These are phyloP conservation scores for Drosophila bifasciata DNA, from an alignment of 1,140 invertebrate species.

Conservation along the genomic window DNA sequence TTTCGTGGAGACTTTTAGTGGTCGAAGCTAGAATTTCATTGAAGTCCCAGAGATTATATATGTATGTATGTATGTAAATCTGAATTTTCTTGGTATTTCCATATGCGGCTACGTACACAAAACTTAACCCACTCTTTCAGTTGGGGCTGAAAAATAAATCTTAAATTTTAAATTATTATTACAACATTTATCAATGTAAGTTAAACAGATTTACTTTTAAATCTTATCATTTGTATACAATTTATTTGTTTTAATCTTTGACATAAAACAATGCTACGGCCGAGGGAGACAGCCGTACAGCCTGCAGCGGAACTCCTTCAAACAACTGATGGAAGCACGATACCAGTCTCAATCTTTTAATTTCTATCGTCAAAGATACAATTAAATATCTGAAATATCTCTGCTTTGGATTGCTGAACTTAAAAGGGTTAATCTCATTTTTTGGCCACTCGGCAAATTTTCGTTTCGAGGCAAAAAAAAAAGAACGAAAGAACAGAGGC, in stretches of 20 bases:
- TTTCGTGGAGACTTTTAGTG: constrained; percentile 1
- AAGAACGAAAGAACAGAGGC: constrained; percentile 24
- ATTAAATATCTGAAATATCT: neutral
- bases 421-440: constrained; percentile 19
- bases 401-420: neutral
- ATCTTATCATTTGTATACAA: too few species aligned
- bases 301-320: too few species aligned
- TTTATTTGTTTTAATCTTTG: too few species aligned
- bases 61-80: neutral
- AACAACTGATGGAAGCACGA: too few species aligned
- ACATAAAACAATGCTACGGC: too few species aligned
- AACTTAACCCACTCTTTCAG: neutral
- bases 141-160: constrained; percentile 22
- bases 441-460: constrained; percentile 41
- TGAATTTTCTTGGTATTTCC: constrained; percentile 21
- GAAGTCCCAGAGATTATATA: constrained; percentile 9
- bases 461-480: neutral
- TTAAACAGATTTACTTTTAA: too few species aligned
- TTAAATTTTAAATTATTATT: neutral
- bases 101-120: neutral
- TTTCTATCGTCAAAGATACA: too few species aligned
- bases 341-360: neutral
- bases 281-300: too few species aligned
- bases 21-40: constrained; percentile 29
- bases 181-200: neutral